Base-by-base conservation (phyloP, 2,888 invertebrate species). In the Alitta virens region DNA sequence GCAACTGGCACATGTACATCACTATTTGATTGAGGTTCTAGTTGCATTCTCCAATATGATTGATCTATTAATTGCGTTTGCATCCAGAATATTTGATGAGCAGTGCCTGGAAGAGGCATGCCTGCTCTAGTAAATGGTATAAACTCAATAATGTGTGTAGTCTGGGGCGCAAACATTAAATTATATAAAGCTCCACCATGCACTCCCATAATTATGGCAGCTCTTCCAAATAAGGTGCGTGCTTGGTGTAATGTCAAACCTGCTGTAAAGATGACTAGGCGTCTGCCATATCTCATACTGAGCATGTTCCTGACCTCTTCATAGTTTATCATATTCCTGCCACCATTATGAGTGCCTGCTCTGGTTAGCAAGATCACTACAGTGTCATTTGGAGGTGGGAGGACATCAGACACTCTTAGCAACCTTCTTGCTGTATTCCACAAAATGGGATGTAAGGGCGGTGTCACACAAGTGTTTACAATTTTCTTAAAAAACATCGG, bases 171-270 rank as follows among this genome's bases (percentile, higher is more conserved):
- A 21, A 57, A 46, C n/a, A 50, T 26, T 50, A 64, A 42, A 55
- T 64, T 64, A 38, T 64, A 64, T n/a, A 64, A 56, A 5, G 58
- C 64, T 1, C 64, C 64, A 16, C 64, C 64, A 27, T 64, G 64
- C 7, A 62, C 62, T 16, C 64, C 64, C 5, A 64, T 64, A 5
- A 64, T n/a, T 16, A 62, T 27, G 2, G 54, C 26, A 5, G 62
- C 62, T 26, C 42, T 25, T 5, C 52, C 42, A 33, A 64, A 64
- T 7, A 62, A 26, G 18, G 24, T 43, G 33, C 27, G 25, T 21
- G 51, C 43, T 16, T 62, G 46, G 3, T 21, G 21, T 5, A 64
- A 42, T 27, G n/a, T 59, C 18, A 40, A 42, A 14, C 51, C 50
- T 18, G 58, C 59, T n/a, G 26, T n/a, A 49, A 64, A 64, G 23